Evolutionary conservation across 1,140 invertebrate genomes (phyloP), one percentile per base, ranked within the genome.

Genomic region (Yoshiicerus persimilis): DNA sequence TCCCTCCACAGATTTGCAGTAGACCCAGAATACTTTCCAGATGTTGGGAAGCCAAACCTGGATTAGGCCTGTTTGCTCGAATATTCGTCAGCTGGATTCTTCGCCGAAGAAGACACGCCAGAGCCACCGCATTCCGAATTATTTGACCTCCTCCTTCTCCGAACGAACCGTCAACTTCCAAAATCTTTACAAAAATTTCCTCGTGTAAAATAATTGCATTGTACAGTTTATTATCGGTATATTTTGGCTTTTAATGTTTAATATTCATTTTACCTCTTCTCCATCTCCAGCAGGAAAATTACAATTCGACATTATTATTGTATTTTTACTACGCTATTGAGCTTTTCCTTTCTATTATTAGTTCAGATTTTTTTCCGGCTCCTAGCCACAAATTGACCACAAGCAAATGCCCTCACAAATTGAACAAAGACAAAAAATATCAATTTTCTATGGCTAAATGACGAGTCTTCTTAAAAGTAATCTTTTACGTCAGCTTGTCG

Each of bases 101-200:
- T 38, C 39, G 39, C 16, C 75, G 62, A 10, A 89, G 83, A n/a
- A 90, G 30, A 56, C 86, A 88, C 13, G 90, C 34, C 4, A 80
- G 87, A 11, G 90, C 62, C 0, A 90, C 89, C 2, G 87, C 86
- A 84, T 89, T 90, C 10, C 90, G 86, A 38, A 90, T 89, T 36
- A 90, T 90, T 86, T 90, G 90, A 13, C 90, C 90, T 32, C 90
- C 90, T 6, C 90, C 90, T 87, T 90, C 90, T 0, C 90, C 90
- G 80, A 80, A 84, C 1, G 90, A 89, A 13, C 90, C 90, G 64
- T 90, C 90, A 3, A 90, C 27, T 25, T 88, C 32, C 23, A 87
- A n/a, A 34, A 86, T 8, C 84, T 86, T 23, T 36, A 62, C 16
- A 56, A 10, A 85, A 75, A 6, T 64, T 9, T 2, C 62, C 25